Base-by-base conservation (phyloP, 2,888 invertebrate species). In the Tholera decimalis region DNA sequence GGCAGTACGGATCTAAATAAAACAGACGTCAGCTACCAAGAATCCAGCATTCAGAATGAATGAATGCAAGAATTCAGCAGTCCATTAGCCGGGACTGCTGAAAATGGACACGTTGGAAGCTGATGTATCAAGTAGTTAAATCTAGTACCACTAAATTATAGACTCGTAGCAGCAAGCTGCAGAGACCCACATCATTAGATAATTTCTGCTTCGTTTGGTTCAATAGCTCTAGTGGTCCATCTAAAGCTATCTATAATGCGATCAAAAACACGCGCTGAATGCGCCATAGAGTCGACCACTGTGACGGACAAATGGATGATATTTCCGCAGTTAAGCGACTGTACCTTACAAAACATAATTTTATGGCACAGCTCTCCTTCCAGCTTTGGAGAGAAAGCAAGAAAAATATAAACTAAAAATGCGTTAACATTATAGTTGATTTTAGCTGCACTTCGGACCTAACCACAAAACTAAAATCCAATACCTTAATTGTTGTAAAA, bases 221-320 rank as follows among this genome's bases (percentile, higher is more conserved):
- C 22, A 8, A 15, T 39, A 59, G 30, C 28, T 1, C 18, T 7
- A 24, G 20, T 44, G 28, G 33, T 37, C 35, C 58, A 53, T 57
- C 41, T 67, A 39, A 18, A 65, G 8, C 20, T 44, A 33, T 41
- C 26, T 26, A 20, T 46, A 20, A 15, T 47, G 9, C 43, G 22
- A 53, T 58, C 28, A 43, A 44, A 57, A 54, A 8, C 11, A 57
- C 44, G 37, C 54, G 13, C 63, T 46, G 55, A 44, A 33, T 24
- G 37, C 54, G 11, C 59, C 24, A 20, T 54, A 22, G 35, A 44
- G 13, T 28, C 41, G 28, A n/a, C 26, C 43, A 64, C 53, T 59
- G 54, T 62, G 61, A 70, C 63, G 56, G 60, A 61, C 55, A 69
- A 68, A 66, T 56, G 49, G 35, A 56, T 47, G 46, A 46, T 24